These are phyloP conservation scores for Parapristionchus giblindavisi DNA, from an alignment of 2,888 invertebrate genomes.

Conservation along the genomic window DNA sequence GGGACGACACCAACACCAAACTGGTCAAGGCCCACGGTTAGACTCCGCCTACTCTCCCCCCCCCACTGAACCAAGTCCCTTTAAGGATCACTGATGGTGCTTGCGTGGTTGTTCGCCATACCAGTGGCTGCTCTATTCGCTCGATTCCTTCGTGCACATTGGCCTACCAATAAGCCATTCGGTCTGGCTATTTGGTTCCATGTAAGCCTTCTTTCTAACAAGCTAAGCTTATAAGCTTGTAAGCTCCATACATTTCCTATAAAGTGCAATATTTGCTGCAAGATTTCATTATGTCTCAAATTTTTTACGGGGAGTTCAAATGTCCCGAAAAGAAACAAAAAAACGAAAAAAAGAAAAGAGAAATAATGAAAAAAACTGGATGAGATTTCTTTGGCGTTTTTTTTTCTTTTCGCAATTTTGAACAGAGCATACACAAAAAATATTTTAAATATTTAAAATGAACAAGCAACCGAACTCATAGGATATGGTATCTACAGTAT, in stretches of 20 bases:
- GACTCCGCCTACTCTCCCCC: background rate
- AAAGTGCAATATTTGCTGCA: background rate
- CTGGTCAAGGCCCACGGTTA: constrained; percentile 38
- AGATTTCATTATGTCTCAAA: no score
- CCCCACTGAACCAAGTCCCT: background rate
- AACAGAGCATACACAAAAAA: no score
- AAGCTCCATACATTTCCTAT: background rate
- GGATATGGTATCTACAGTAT: background rate
- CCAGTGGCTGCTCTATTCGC: constrained; percentile 57
- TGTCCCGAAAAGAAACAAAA: no score
- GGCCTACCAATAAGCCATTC: constrained; percentile 52
- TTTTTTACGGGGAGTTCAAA: no score
- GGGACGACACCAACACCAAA: background rate
- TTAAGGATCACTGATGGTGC: constrained; percentile 47
- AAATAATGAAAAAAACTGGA: background rate
- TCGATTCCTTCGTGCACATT: constrained; percentile 49
- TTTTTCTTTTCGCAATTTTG: no score
- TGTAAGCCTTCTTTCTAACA: no score
- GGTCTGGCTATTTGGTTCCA: constrained; percentile 61
- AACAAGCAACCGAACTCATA: background rate
- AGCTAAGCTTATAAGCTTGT: no score
- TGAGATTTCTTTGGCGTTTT: background rate
- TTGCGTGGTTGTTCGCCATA: constrained; percentile 56
- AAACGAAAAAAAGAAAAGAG: no score
- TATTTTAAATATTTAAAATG: no score